phyloP scores from a whole-genome alignment of 1,140 invertebrate genomes.

The Bombus superbus region DNA sequence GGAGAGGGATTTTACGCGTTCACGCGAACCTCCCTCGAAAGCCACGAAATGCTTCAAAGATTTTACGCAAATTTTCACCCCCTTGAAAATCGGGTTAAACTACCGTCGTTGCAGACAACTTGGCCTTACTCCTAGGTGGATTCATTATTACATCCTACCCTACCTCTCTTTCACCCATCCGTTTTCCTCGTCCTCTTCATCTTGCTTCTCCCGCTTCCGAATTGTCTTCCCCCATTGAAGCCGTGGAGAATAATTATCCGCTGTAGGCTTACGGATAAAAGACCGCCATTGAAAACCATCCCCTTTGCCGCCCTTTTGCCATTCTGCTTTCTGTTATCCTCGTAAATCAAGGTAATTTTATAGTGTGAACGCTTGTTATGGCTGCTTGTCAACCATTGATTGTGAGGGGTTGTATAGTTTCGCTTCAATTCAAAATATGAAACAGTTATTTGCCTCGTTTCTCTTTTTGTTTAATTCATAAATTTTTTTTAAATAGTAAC shows the following conservation, averaged over 20 bases:
- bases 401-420: slow-evolving; percentile 17
- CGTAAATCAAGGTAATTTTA: slow-evolving; percentile 75
- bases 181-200: slow-evolving; percentile 58
- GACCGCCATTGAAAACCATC: slow-evolving; percentile 73
- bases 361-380: slow-evolving; percentile 74
- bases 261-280: slow-evolving; percentile 77
- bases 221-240: slow-evolving; percentile 72
- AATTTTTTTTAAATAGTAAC: neutral
- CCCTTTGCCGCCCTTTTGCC: slow-evolving; percentile 31
- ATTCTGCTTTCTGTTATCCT: slow-evolving; percentile 54
- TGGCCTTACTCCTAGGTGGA: slow-evolving; percentile 66
- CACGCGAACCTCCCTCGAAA: slow-evolving; percentile 61
- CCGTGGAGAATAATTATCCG: slow-evolving; percentile 78
- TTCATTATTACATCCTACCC: slow-evolving; percentile 73
- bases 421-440: neutral
- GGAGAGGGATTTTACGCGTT: slow-evolving; percentile 57
- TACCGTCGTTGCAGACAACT: slow-evolving; percentile 57
- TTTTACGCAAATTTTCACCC: slow-evolving; percentile 70
- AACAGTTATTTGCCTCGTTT: neutral
- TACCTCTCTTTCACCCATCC: slow-evolving; percentile 1
- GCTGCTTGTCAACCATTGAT: slow-evolving; percentile 41
- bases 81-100: slow-evolving; percentile 66
- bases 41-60: slow-evolving; percentile 68
- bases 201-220: slow-evolving; percentile 56
- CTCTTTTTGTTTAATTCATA: neutral